Evolutionary conservation across 2,797 vertebrate species (phyloP).

Genomic region (Phalanger gymnotis): DNA sequence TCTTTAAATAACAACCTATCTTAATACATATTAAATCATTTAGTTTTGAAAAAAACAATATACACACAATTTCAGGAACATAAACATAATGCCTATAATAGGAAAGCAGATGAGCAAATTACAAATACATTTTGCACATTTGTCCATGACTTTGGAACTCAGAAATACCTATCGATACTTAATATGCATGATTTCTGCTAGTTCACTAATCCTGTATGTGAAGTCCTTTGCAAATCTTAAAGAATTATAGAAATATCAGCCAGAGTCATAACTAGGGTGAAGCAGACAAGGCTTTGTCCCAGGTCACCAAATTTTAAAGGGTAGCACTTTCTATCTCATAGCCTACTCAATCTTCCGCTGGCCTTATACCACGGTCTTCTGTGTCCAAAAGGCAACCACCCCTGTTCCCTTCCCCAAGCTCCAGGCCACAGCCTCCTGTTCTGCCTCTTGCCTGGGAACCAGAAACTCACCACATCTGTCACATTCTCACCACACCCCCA

Average conservation of each 20-base stretch:
- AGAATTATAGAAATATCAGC: not conserved
- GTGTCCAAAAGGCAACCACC: not conserved
- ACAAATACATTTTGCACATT: not conserved
- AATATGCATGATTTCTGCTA: not conserved
- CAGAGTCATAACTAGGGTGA: not conserved
- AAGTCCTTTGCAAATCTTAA: not conserved
- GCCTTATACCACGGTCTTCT: not conserved
- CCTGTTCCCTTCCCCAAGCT: not conserved
- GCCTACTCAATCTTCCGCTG: not conserved
- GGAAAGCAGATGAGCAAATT: not conserved
- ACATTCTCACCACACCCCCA: not conserved
- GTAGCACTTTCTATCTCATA: not conserved
- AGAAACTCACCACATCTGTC: not conserved
- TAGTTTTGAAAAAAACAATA: not conserved
- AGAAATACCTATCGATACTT: not conserved
- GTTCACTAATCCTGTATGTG: not conserved
- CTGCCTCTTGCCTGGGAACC: not conserved
- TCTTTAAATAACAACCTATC: not conserved
- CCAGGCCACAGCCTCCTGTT: not conserved
- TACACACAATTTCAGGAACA: not conserved
- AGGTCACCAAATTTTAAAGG: not conserved
- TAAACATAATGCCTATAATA: not conserved
- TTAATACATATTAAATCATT: not conserved
- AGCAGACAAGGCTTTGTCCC: not conserved
- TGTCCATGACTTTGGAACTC: not conserved